Percentiles rank a stretch among this genome's conserved stretches.
These are phyloP conservation scores for Drosophila anomelani DNA, from an alignment of 2,888 invertebrate species.

Conservation along the genomic window DNA sequence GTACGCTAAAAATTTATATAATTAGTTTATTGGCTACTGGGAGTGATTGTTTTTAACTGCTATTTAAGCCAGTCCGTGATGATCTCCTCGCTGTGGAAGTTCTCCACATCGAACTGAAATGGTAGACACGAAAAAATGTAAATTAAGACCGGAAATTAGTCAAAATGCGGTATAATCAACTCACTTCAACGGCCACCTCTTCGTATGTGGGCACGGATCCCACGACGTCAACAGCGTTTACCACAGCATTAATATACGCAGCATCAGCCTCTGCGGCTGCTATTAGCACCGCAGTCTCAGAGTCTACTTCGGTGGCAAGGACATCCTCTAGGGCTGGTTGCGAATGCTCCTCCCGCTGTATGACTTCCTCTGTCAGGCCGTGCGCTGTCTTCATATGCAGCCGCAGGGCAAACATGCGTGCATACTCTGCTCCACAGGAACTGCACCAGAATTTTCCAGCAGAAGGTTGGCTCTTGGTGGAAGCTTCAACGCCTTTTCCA, in stretches of 20 bases:
- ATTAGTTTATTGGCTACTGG: slow-evolving; percentile 7
- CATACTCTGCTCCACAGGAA: slow-evolving; percentile 91
- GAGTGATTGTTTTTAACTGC: slow-evolving; percentile 14
- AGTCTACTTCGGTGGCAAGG: slow-evolving; percentile 21
- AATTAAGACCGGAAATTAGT: not conserved
- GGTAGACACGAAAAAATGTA: not conserved
- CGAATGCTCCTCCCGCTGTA: slow-evolving; percentile 15
- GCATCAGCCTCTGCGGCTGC: slow-evolving; percentile 71
- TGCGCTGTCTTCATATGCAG: slow-evolving; percentile 90
- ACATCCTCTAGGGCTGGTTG: slow-evolving; percentile 9
- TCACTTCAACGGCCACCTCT: slow-evolving; percentile 61
- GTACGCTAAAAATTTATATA: not conserved
- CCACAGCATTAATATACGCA: slow-evolving; percentile 47
- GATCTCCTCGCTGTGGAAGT: slow-evolving; percentile 82
- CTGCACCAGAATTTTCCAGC: slow-evolving; percentile 85
- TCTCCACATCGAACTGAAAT: slow-evolving; percentile 81
- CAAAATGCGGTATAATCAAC: slow-evolving; percentile 64
- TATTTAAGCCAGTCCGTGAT: slow-evolving; percentile 81
- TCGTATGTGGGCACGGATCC: slow-evolving; percentile 54
- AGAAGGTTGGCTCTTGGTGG: slow-evolving; percentile 1
- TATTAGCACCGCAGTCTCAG: slow-evolving; percentile 70
- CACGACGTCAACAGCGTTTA: slow-evolving; percentile 48
- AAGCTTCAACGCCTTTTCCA: not conserved
- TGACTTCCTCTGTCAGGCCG: slow-evolving; percentile 57
- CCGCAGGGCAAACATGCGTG: slow-evolving; percentile 90